Evolutionary conservation across 2,888 invertebrate genomes (phyloP), one percentile per base, ranked within the genome.

Genomic region (Tanypteryx hageni): DNA sequence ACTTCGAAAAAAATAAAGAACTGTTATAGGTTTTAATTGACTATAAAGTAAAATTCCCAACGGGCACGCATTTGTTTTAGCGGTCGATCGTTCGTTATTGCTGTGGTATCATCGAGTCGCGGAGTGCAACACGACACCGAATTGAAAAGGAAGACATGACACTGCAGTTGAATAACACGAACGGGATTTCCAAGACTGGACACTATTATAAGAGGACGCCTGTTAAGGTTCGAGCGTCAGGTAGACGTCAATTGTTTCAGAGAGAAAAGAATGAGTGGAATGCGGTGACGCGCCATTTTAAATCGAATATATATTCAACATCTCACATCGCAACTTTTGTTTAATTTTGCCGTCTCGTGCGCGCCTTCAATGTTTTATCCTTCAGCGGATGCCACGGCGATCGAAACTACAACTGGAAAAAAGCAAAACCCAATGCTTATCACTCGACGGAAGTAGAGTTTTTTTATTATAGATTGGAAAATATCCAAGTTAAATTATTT

Each of bases 161-260:
- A 76, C 22, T 27, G 76, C 76, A 27, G 27, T 22, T 76, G 76
- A 22, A 27, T 0, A 22, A 27, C 22, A 76, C 22, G 27, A 76
- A 76, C 76, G 76, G 2, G 76, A 76, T 76, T 27, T 76, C 27
- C 76, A 76, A 76, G 76, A 76, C 76, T 76, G 76, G 76, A 76
- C 76, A 27, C 13, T 76, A 13, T 76, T 76, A 27, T 22, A 27
- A 76, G 76, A 76, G 76, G 76, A 27, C 76, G 76, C 76, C 76
- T 27, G 27, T 27, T 76, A 27, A 22, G 27, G 76, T 76, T 27
- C 13, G 22, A 68, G 22, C 22, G 76, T 76, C 76, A 10, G 44
- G 76, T 27, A 27, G 76, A 76, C 22, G 44, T 44, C 44, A 76
- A 27, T 76, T 76, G 27, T 27, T 76, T 76, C 68, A 68, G n/a